A percentile compares a stretch with the other conserved stretches of the same genome.
These are phyloP conservation scores for Spea multiplicata DNA, from an alignment of 2,113 vertebrate genomes.

Conservation along the genomic window DNA sequence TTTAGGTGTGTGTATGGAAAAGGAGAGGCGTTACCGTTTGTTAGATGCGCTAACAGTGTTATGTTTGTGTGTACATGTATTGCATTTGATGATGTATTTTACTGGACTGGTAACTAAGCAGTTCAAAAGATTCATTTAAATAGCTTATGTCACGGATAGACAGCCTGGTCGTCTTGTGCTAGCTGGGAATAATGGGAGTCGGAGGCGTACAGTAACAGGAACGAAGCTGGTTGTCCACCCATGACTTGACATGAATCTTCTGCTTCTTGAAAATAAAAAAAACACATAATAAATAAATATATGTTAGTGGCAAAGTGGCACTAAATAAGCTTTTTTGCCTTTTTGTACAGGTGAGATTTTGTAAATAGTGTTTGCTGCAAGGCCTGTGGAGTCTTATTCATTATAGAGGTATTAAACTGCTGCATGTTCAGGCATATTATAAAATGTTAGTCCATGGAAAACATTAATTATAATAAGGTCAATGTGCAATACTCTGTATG, in stretches of 20 bases:
- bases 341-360: slow-evolving; percentile 77
- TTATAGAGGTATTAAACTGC: slow-evolving; percentile 78
- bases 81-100: slow-evolving; percentile 68
- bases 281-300: slow-evolving; percentile 59
- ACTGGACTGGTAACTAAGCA: slow-evolving; percentile 70
- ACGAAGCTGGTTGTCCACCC: neutral
- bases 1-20: slow-evolving; percentile 59
- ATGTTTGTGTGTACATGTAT: slow-evolving; percentile 70
- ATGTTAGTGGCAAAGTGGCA: slow-evolving; percentile 74
- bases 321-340: slow-evolving; percentile 71
- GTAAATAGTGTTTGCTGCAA: slow-evolving; percentile 85
- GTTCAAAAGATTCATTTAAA: slow-evolving; percentile 72
- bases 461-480: slow-evolving; percentile 79
- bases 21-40: slow-evolving; percentile 66
- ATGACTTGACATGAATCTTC: slow-evolving; percentile 65
- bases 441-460: slow-evolving; percentile 80
- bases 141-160: slow-evolving; percentile 48
- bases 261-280: slow-evolving; percentile 65
- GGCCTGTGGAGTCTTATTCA: slow-evolving; percentile 81
- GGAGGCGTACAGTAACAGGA: neutral
- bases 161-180: neutral
- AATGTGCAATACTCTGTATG: slow-evolving; percentile 88
- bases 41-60: slow-evolving; percentile 76
- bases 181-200: neutral
- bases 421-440: slow-evolving; percentile 85